Percentiles rank a stretch among this genome's conserved stretches.
phyloP scores from a whole-genome alignment of 2,113 vertebrate species.

The Ifrita kowaldi region DNA sequence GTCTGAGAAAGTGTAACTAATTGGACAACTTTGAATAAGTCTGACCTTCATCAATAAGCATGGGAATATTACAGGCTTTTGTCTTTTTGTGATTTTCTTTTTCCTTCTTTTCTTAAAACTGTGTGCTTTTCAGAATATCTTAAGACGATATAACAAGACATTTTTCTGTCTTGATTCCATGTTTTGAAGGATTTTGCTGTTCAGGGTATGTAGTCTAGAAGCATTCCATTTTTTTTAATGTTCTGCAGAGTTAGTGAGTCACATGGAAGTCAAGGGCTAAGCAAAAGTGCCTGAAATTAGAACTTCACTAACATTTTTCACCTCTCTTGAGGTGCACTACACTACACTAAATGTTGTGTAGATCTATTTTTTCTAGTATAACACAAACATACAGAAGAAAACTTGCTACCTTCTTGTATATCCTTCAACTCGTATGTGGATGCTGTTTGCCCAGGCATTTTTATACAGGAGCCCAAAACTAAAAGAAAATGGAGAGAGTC shows the following conservation, averaged over 20 bases:
- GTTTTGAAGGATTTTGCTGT: neutral
- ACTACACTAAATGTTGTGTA: neutral
- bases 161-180: neutral
- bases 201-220: neutral
- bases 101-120: neutral
- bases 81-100: neutral
- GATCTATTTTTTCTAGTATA: neutral
- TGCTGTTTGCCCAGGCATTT: neutral
- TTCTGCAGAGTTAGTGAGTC: neutral
- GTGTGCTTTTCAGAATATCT: neutral
- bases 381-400: neutral
- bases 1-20: neutral
- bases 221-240: accelerated
- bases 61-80: neutral
- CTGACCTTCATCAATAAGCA: neutral
- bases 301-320: neutral
- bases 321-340: neutral
- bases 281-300: neutral
- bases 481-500: neutral
- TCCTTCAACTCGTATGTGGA: neutral
- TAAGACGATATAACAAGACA: neutral
- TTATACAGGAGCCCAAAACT: neutral
- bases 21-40: neutral
- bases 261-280: neutral
- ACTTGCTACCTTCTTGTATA: neutral